These are phyloP conservation scores for Nebria salina DNA, from an alignment of 2,888 invertebrate species.

Conservation along the genomic window DNA sequence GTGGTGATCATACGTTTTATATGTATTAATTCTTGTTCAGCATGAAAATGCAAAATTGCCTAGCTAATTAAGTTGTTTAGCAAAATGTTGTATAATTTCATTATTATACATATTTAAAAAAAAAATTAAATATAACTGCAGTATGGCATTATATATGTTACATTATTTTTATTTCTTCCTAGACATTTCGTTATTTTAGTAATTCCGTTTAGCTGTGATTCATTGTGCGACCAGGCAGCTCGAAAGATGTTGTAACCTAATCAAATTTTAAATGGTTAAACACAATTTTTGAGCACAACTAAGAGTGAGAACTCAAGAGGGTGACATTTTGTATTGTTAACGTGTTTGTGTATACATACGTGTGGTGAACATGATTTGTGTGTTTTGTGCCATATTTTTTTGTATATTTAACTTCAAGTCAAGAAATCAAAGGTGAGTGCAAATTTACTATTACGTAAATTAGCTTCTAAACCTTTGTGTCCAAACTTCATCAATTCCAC, in stretches of 20 bases:
- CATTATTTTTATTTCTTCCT: not conserved
- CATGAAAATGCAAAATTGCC: slow-evolving; percentile 40
- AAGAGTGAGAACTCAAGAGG: not conserved
- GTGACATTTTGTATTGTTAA: not conserved
- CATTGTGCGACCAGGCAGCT: not conserved
- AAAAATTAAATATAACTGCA: slow-evolving; percentile 42
- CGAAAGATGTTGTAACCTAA: not conserved
- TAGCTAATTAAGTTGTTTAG: slow-evolving; percentile 43
- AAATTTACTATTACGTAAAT: not conserved
- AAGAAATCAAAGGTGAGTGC: not conserved
- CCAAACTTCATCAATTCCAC: not conserved
- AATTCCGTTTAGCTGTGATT: not conserved
- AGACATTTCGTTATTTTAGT: not conserved
- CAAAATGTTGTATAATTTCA: slow-evolving; percentile 44
- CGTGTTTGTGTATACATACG: not conserved
- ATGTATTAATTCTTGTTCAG: slow-evolving; percentile 25
- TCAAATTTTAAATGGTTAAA: slow-evolving; percentile 27
- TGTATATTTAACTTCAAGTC: not conserved
- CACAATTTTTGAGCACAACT: not conserved
- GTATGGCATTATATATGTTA: slow-evolving; percentile 39
- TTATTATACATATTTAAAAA: slow-evolving; percentile 43
- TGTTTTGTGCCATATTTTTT: not conserved
- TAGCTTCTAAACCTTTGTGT: not conserved
- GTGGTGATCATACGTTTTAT: not conserved
- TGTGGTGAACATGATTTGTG: slow-evolving; percentile 3